Base-by-base conservation (phyloP, 2,113 vertebrate genomes). In the Chaetodon trifascialis region DNA sequence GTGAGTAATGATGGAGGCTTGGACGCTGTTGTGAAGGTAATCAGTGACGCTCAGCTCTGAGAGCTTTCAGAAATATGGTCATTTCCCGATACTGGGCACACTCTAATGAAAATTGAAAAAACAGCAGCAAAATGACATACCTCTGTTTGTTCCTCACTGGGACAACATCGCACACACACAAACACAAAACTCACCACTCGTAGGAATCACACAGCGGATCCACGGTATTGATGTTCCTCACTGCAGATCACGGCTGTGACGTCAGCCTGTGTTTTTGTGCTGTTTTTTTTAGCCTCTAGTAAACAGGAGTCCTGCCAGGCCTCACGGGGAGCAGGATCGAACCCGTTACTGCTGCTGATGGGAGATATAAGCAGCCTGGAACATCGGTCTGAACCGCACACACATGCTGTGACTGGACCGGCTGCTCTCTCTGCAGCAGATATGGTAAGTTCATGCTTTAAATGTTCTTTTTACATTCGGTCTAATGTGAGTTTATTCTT, bases 281-380 rank as follows among this genome's bases (percentile, higher is more conserved):
- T 68, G 67, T 86, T 88, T 30, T 30, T 84, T 85, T 80, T 3
- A 80, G 79, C 79, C 76, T 79, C 80, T 91, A 80, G 91, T 91
- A 91, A 94, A 93, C 88, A 90, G 89, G 90, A 89, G 87, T 85
- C 80, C 86, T 66, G 84, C 91, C 77, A 80, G 90, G 89, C 84
- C 65, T 74, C 82, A 42, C 68, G 59, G 82, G 92, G 86, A 81
- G 92, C 73, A 42, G 44, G 85, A 94, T 95, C 89, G 93, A 95
- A 93, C 42, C 11, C 4, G 54, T 60, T 71, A 30, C 51, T 62
- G 49, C 64, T 30, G 71, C 86, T 84, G 69, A 68, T 63, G 81
- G 77, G 64, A 64, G 30, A 91, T 93, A 95, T 73, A 94, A 94
- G 85, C 30, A 75, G 81, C 55, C 70, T 7, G 80, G 65, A 80